Base-by-base conservation (phyloP, 2,888 invertebrate species). In the Argyresthia albistria region DNA sequence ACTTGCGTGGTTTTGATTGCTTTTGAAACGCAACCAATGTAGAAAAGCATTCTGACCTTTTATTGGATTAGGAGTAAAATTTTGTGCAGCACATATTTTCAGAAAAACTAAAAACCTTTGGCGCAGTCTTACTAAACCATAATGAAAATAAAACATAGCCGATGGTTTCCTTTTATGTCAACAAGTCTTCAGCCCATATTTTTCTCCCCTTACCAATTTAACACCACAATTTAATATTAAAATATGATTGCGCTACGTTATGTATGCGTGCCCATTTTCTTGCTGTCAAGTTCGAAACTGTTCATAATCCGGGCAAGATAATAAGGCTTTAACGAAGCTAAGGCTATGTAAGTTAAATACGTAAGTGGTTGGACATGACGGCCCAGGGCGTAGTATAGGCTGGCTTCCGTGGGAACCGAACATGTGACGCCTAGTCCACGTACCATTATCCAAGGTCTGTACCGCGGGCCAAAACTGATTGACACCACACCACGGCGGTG, bases 291-390 rank as follows among this genome's bases (percentile, higher is more conserved):
- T 69, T 70, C 69, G 73, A 76, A 80, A 78, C 76, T 75, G 80
- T 83, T 81, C 76, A 77, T 82, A 80, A 83, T 25, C 11, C 43
- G 12, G 43, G 35, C 43, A 50, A 83, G 81, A 81, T 84, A 83
- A 81, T 82, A 80, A 80, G 70, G 80, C 81, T 82, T 78, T 42
- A 50, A 50, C 50, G 11, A 72, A 83, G 81, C 77, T 81, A 82
- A 83, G 75, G 69, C 74, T 81, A 75, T 73, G 76, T 79, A 78
- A 75, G 82, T 80, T 86, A 84, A 86, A 82, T 78, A 80, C 78
- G 76, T 87, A 87, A 87, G 84, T 83, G 86, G 83, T 68, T 63
- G 72, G 73, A 79, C 87, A 84, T 87, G 86, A 86, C 80, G 70
- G 86, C 87, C 83, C 73, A 64, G 66, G 87, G 87, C 84, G 73